Evolutionary conservation across 1,140 invertebrate genomes (phyloP).

Genomic region (Bombus vancouverensis): DNA sequence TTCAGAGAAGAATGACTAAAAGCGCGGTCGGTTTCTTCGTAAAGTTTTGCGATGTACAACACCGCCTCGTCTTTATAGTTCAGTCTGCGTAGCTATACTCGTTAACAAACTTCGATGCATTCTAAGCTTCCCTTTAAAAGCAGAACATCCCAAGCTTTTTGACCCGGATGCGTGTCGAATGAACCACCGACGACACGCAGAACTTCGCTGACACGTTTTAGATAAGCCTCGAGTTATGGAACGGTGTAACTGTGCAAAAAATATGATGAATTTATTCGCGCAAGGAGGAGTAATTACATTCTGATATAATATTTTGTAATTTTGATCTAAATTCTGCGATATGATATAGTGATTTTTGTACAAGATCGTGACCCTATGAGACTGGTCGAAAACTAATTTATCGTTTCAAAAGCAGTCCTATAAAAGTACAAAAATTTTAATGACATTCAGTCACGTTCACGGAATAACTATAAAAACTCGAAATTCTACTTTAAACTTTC

Average conservation of each 20-base stretch:
- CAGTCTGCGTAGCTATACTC: slow-evolving; percentile 54
- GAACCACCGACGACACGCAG: too few relatives aligned
- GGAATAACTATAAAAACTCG: not conserved
- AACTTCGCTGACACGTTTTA: not conserved
- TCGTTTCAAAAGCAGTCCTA: not conserved
- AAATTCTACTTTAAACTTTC: not conserved
- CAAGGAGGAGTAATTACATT: not conserved
- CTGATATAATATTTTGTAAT: not conserved
- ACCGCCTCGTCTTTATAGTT: slow-evolving; percentile 48
- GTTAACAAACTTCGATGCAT: slow-evolving; percentile 60
- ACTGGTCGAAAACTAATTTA: not conserved
- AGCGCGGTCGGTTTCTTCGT: slow-evolving; percentile 57
- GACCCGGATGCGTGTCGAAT: not conserved
- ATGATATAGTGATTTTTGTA: too few relatives aligned
- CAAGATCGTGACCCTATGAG: too few relatives aligned
- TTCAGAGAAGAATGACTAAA: slow-evolving; percentile 60
- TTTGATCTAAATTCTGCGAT: not conserved
- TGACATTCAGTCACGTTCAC: too few relatives aligned
- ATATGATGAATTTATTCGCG: too few relatives aligned
- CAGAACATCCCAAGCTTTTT: not conserved
- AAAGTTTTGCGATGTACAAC: slow-evolving; percentile 49
- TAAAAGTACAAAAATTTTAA: too few relatives aligned
- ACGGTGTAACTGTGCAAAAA: too few relatives aligned
- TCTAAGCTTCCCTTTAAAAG: slow-evolving; percentile 27
- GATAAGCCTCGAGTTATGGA: too few relatives aligned